phyloP scores from a whole-genome alignment of 2,797 vertebrate species.

The Peromyscus nudipes region DNA sequence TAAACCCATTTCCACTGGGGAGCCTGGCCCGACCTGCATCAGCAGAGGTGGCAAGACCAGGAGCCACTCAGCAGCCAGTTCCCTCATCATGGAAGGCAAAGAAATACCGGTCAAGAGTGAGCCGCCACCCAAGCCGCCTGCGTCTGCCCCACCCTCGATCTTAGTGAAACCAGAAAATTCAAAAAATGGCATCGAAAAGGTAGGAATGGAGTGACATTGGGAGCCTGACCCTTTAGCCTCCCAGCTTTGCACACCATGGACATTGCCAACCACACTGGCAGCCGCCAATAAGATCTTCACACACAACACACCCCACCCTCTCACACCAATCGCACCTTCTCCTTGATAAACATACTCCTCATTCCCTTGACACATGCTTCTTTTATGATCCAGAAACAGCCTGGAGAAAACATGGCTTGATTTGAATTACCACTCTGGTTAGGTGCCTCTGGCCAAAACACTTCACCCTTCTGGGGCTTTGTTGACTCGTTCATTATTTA shows the following conservation, averaged over 20 bases:
- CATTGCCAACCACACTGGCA: not conserved
- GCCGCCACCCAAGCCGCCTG: conserved; percentile 85
- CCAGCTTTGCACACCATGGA: not conserved
- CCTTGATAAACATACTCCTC: not conserved
- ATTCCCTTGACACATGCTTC: not conserved
- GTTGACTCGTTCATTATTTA: not conserved
- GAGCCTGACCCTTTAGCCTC: not conserved
- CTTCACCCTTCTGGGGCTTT: not conserved
- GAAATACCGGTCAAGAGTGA: conserved; percentile 89
- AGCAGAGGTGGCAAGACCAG: conserved; percentile 89
- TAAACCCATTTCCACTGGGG: conserved; percentile 87
- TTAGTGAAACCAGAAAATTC: conserved; percentile 95
- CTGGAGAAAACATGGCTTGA: not conserved
- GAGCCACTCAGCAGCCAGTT: conserved; percentile 90
- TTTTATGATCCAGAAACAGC: not conserved
- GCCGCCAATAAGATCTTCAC: not conserved
- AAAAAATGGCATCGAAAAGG: conserved; percentile 94
- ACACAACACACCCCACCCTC: not conserved
- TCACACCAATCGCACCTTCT: not conserved
- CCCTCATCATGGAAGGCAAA: conserved; percentile 89
- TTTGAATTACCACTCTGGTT: conserved; percentile 48
- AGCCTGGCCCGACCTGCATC: conserved; percentile 81
- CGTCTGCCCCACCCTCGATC: conserved; percentile 93
- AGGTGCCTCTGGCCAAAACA: not conserved
- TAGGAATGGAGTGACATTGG: conserved; percentile 77